Evolutionary conservation across 2,888 invertebrate species (phyloP).

Genomic region (Pyrrhia umbra): DNA sequence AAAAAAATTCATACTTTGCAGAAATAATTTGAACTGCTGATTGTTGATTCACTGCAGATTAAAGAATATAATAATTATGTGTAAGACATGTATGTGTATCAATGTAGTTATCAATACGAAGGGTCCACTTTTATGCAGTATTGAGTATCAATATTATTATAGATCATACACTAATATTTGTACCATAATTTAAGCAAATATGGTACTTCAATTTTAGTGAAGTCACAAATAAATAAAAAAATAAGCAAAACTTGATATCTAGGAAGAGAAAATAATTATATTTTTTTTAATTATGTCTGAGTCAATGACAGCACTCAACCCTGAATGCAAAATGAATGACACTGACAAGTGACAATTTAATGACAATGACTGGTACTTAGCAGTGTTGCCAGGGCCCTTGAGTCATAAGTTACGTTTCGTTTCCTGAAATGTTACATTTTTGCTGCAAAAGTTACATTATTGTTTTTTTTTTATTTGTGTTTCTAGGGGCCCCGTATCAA

Average conservation of each 20-base stretch:
- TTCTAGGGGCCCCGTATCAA: no score
- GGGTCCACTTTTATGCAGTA: background rate
- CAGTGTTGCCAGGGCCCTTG: no score
- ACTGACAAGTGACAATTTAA: no score
- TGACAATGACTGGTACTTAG: no score
- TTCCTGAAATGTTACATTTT: no score
- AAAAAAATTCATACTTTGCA: conserved; percentile 18
- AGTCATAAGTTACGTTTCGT: no score
- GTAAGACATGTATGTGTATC: background rate
- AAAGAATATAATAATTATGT: background rate
- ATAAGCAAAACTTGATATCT: no score
- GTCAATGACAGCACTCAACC: background rate
- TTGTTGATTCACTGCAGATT: background rate
- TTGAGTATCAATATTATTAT: background rate
- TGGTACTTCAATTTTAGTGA: background rate
- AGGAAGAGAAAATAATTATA: no score
- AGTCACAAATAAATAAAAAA: background rate
- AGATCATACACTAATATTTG: background rate
- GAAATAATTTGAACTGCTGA: background rate
- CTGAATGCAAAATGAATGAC: no score
- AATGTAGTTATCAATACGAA: background rate
- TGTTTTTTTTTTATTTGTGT: no score
- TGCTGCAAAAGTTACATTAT: no score
- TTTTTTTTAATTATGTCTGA: background rate
- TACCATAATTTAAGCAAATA: background rate